Evolutionary conservation across 2,113 vertebrate genomes (phyloP), one percentile per base, ranked within the genome.

Genomic region (Peromyscus maniculatus): DNA sequence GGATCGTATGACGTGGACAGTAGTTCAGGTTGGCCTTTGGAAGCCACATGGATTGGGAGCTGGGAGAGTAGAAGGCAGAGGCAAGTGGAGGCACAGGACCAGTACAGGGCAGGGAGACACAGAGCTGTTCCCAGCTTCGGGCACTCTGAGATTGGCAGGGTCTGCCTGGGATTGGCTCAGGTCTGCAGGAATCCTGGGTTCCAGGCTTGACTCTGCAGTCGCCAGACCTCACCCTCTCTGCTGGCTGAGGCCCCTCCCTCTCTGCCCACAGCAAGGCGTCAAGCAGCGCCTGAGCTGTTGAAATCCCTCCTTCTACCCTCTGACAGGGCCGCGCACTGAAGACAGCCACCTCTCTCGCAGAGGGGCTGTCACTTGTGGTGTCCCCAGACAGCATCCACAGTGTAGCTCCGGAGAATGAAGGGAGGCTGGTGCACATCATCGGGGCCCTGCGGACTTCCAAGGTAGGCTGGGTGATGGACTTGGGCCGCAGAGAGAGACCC

Each of bases 281-380:
- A 3, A 36, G 49, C 72, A 22, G 3, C 8, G 4, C 26, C 95
- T n/a, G 49, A 93, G 87, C 17, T 62, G 2, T 9, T 57, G 71
- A 49, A 74, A 15, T 26, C 52, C 43, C 43, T 5, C 0, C 46
- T 19, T 9, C 52, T 55, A 9, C 69, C 36, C 7, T 1, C 9
- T 62, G 72, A 24, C 87, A 99, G 99, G 99, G 99, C 11, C 98
- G 99, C 21, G 98, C 99, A 13, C 84, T 99, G 97, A 99, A 98
- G 91, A 99, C 99, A 0, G 99, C 99, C 0, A 96, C 89, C 1
- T 99, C 99, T 24, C 98, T 99, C 15, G 98, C 99, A 8, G 99
- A 99, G 94, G 99, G 99, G 0, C 99, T 99, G 7, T 99, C 99
- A 13, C 99, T 99, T 67, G 99, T 99, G 16, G 97, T 99, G 36